Percentiles rank a stretch among this genome's conserved stretches.
These are phyloP conservation scores for Tylochromis polylepis DNA, from an alignment of 2,113 vertebrate genomes.

Conservation along the genomic window DNA sequence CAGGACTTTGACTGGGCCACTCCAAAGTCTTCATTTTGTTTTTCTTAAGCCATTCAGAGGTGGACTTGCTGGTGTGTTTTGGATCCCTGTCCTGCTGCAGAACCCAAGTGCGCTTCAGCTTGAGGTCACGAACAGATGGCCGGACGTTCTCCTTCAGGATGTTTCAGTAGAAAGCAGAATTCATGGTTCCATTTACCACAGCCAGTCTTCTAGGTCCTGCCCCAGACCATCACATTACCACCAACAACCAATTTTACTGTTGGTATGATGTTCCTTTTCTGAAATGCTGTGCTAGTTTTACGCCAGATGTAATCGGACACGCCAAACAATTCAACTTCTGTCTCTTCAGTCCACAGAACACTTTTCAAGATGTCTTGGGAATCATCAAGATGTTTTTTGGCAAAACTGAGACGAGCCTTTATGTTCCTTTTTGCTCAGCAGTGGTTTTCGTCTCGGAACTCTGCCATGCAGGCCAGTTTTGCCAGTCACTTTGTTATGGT, in stretches of 20 bases:
- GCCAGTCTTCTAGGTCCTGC: not conserved
- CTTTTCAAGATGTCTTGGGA: not conserved
- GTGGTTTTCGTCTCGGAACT: not conserved
- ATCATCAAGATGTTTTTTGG: not conserved
- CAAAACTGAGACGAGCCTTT: not conserved
- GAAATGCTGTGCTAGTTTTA: not conserved
- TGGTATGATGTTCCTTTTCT: not conserved
- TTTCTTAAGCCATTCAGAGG: not conserved
- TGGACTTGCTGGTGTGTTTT: not conserved
- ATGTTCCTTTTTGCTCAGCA: not conserved
- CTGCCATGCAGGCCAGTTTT: not conserved
- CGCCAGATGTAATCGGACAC: rapidly evolving
- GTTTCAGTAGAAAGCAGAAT: not conserved
- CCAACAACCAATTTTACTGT: not conserved
- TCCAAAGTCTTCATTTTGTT: not conserved
- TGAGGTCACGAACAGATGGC: not conserved
- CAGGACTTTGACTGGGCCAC: not conserved
- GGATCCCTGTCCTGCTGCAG: not conserved
- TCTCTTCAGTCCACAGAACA: not conserved
- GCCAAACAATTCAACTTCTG: not conserved
- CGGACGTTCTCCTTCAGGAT: not conserved
- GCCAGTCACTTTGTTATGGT: not conserved
- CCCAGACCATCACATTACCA: not conserved
- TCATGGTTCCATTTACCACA: not conserved
- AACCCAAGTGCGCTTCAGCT: not conserved